Conservation (phyloP, 2,797 vertebrate genomes). For the Poecilia picta region DNA sequence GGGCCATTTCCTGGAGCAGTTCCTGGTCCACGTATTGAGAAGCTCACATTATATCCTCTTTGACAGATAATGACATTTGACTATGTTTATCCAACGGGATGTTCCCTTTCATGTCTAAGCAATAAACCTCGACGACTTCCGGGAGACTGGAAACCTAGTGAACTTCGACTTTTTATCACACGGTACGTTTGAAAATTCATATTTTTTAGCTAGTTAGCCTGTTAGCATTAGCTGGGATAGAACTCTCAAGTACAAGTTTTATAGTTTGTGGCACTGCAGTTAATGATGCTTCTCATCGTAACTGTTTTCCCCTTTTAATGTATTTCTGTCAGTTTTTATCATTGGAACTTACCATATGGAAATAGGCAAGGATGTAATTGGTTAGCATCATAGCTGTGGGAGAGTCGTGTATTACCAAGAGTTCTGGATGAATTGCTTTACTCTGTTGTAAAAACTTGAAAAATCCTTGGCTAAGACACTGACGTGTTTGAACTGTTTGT, state of each 20-base stretch:
- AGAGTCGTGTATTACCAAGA: neutral
- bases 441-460: neutral
- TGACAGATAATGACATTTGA: slow-evolving; percentile 57
- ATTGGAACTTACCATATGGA: neutral
- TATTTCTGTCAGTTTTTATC: neutral
- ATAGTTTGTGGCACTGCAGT: neutral
- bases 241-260: slow-evolving; percentile 22
- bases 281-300: neutral
- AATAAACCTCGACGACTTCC: slow-evolving; percentile 25
- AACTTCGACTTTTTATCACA: slow-evolving; percentile 13
- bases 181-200: slow-evolving; percentile 49
- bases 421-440: neutral
- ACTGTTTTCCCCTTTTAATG: neutral
- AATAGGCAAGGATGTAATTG: neutral
- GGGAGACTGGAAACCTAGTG: slow-evolving; percentile 6
- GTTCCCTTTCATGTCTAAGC: neutral
- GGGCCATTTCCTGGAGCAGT: slow-evolving; percentile 77
- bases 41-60: slow-evolving; percentile 36
- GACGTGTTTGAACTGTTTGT: neutral
- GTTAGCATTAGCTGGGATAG: slow-evolving; percentile 55
- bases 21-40: slow-evolving; percentile 89
- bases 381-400: slow-evolving; percentile 1
- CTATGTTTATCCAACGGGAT: neutral
- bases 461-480: neutral
- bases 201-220: slow-evolving; percentile 39